Evolutionary conservation across 2,113 vertebrate genomes (phyloP), one percentile per base, ranked within the genome.

Genomic region (Xerus inauris): DNA sequence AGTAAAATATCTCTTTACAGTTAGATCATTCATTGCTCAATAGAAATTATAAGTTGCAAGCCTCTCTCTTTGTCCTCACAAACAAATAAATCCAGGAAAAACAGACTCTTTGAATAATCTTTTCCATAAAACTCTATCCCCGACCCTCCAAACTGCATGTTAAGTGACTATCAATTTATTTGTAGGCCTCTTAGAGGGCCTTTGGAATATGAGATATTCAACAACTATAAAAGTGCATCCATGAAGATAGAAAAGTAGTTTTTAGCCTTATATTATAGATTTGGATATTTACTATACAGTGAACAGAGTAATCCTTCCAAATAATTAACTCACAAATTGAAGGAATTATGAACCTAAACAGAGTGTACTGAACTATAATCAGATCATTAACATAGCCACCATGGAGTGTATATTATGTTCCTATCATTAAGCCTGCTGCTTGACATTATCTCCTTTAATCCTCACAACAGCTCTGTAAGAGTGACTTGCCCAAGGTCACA

Each of bases 41-140:
- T 84, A 91, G 97, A 97, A 98, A 97, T 95, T 95, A 97, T 9
- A 97, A 98, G 97, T 75, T 35, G 86, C 17, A 94, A 96, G 89
- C 5, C 5, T 62, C 97, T 96, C 67, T 94, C 91, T 89, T 94
- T 97, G 97, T 97, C 57, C 88, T 88, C 94, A 69, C 95, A 95
- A 94, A 97, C 96, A 62, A 92, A 86, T 96, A 97, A 97, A 96
- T 98, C 69, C 97, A 96, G 95, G 89, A 87, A 96, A 97, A 98
- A 88, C 81, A 97, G 89, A 98, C 96, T 98, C 98, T 98, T 96
- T 95, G 96, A 95, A 97, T 95, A 98, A 96, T 54, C 95, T 95
- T 98, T 97, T 40, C 6, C 20, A 94, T 84, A 92, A 90, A 97
- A 95, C 82, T 94, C 69, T 93, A 65, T 64, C 94, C 93, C 51